These are phyloP conservation scores for Florisuga fusca DNA, from an alignment of 2,797 vertebrate genomes.

Conservation along the genomic window DNA sequence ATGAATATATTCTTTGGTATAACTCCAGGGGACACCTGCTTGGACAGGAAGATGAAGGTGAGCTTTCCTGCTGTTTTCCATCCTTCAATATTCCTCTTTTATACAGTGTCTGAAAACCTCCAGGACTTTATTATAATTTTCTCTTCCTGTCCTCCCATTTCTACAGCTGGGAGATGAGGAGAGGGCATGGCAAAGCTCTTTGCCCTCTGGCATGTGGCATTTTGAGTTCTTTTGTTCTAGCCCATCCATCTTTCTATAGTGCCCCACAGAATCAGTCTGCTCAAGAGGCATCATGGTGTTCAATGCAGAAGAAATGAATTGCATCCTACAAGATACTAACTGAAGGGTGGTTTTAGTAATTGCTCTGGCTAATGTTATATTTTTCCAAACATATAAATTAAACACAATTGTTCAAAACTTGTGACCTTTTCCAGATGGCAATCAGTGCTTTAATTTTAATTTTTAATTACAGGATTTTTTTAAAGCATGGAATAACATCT, in stretches of 20 bases:
- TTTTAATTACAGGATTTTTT: neutral
- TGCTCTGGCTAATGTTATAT: neutral
- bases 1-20: constrained; percentile 85
- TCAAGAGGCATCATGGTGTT: neutral
- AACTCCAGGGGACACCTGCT: constrained; percentile 86
- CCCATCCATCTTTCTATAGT: neutral
- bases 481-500: neutral
- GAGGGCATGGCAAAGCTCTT: neutral
- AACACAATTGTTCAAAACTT: neutral
- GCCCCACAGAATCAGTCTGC: neutral
- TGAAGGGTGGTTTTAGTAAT: neutral
- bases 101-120: neutral
- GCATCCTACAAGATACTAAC: neutral
- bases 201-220: neutral
- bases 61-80: constrained; percentile 7
- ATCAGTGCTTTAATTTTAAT: neutral
- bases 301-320: neutral
- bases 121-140: neutral
- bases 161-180: neutral
- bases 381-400: neutral
- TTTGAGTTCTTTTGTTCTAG: neutral
- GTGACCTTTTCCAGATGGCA: neutral
- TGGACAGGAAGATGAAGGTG: constrained; percentile 78
- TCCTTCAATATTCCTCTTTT: neutral
- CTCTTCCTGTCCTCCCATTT: neutral